Conservation (phyloP, 2,113 vertebrate species). For the Sebastes schlegelii region DNA sequence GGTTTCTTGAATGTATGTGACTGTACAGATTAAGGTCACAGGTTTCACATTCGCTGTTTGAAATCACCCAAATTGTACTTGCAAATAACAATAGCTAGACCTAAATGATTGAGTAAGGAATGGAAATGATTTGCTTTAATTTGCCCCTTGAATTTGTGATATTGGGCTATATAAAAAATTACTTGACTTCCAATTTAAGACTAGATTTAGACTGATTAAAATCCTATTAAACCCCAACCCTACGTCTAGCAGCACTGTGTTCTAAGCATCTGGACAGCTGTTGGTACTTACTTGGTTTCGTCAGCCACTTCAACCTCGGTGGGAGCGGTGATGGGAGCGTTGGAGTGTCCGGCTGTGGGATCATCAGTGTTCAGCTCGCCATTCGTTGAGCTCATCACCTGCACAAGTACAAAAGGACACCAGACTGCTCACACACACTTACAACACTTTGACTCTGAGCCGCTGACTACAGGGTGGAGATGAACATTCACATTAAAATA, state of each 20-base stretch:
- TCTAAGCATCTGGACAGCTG: not conserved
- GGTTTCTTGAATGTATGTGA: not conserved
- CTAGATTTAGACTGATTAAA: not conserved
- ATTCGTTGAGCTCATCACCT: slow-evolving; percentile 98
- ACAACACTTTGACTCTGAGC: not conserved
- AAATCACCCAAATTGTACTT: not conserved
- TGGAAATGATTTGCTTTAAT: not conserved
- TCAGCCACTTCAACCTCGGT: slow-evolving; percentile 96
- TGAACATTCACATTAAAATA: slow-evolving; percentile 28
- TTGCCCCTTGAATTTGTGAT: not conserved
- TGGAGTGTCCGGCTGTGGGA: slow-evolving; percentile 96
- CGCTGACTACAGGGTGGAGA: slow-evolving; percentile 15
- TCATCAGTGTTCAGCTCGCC: slow-evolving; percentile 97
- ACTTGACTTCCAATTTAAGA: not conserved
- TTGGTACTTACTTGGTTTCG: slow-evolving; percentile 92
- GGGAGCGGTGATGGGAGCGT: slow-evolving; percentile 96
- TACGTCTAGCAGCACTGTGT: not conserved
- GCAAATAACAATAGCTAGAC: not conserved
- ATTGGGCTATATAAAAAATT: not conserved
- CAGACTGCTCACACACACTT: slow-evolving; percentile 23
- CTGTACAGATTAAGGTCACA: not conserved
- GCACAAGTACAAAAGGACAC: slow-evolving; percentile 41
- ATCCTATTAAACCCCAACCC: not conserved
- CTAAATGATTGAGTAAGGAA: not conserved
- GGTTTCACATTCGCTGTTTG: not conserved